Conservation (phyloP, 2,797 vertebrate genomes). For the Tapirus indicus region DNA sequence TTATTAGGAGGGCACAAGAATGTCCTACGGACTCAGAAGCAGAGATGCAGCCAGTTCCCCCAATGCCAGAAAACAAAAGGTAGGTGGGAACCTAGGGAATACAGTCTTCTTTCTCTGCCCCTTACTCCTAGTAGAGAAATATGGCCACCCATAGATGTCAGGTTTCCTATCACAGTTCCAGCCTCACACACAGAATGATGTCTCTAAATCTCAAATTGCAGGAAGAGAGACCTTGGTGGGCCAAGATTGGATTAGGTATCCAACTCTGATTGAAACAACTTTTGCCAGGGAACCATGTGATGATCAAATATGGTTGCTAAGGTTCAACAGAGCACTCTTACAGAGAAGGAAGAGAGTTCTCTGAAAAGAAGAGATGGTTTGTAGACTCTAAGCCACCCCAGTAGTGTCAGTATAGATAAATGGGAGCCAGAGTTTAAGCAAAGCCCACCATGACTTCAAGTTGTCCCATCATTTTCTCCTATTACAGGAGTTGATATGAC, state of each 20-base stretch:
- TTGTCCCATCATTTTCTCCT: not conserved
- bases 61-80: not conserved
- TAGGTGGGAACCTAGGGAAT: not conserved
- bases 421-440: not conserved
- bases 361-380: not conserved
- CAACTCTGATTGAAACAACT: not conserved
- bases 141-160: not conserved
- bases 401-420: not conserved
- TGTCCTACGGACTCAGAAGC: not conserved
- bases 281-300: not conserved
- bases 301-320: not conserved
- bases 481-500: not conserved
- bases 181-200: not conserved
- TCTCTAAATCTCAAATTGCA: slow-evolving; percentile 12
- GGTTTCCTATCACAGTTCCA: not conserved
- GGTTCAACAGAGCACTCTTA: not conserved
- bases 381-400: not conserved
- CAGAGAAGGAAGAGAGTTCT: not conserved
- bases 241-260: not conserved
- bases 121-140: not conserved
- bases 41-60: not conserved
- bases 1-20: not conserved
- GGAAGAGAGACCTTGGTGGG: not conserved
- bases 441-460: not conserved
- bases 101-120: not conserved